Evolutionary conservation across 2,113 vertebrate genomes (phyloP).

Genomic region (Galemys pyrenaicus): DNA sequence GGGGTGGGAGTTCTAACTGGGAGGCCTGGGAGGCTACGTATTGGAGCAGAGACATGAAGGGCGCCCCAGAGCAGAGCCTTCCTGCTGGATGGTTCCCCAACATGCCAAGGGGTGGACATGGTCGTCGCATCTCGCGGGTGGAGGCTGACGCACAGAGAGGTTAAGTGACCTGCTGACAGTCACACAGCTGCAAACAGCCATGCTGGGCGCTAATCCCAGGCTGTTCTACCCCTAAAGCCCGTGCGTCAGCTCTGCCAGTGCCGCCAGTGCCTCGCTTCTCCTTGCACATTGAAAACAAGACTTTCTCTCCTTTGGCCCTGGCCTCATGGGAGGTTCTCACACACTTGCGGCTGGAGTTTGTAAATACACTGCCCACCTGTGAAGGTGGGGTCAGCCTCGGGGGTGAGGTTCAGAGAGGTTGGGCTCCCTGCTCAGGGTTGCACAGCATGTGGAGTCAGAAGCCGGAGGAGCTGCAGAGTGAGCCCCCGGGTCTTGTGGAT

Average conservation of each 20-base stretch:
- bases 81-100: background rate
- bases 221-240: background rate
- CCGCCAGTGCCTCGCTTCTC: background rate
- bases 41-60: background rate
- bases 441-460: background rate
- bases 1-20: background rate
- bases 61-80: background rate
- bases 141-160: background rate
- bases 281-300: too few relatives aligned
- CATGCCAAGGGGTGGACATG: background rate
- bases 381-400: background rate
- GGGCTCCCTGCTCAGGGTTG: background rate
- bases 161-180: background rate
- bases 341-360: background rate
- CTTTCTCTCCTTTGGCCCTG: background rate
- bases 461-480: background rate
- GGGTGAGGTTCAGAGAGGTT: background rate
- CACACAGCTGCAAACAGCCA: background rate
- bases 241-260: accelerated
- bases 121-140: background rate
- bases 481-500: background rate
- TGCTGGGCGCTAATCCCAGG: accelerated
- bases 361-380: background rate
- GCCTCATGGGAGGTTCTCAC: too few relatives aligned
- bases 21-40: background rate